A percentile compares a stretch with the other conserved stretches of the same genome.
Conservation (phyloP, 2,888 invertebrate species). For the Cephus spinipes region DNA sequence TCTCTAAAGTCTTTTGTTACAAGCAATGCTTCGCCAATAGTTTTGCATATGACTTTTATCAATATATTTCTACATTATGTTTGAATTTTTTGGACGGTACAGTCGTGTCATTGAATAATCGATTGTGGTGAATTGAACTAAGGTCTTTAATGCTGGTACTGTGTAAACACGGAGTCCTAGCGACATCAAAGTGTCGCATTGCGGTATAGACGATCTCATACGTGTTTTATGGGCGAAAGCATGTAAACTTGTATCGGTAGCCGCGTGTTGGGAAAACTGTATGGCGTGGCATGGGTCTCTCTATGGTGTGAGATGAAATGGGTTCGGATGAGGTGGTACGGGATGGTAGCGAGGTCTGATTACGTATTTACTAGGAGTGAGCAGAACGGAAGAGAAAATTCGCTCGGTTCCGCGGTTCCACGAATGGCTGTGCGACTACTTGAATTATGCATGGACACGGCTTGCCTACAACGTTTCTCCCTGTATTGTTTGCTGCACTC, state of each 20-base stretch:
- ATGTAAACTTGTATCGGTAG: constrained; percentile 52
- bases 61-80: not conserved
- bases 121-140: not conserved
- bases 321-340: constrained; percentile 18
- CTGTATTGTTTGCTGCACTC: constrained; percentile 59
- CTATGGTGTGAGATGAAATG: constrained; percentile 12
- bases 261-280: constrained; percentile 21
- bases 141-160: not conserved
- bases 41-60: not conserved
- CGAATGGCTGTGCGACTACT: constrained; percentile 60
- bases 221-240: constrained; percentile 45
- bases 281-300: constrained; percentile 16
- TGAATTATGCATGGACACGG: constrained; percentile 67
- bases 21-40: not conserved
- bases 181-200: constrained; percentile 45
- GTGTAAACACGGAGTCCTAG: not conserved
- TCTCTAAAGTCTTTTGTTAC: not conserved
- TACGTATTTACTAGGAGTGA: constrained; percentile 64
- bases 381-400: constrained; percentile 63
- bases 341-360: constrained; percentile 62
- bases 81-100: not conserved
- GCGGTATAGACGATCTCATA: constrained; percentile 47
- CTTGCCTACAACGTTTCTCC: constrained; percentile 57
- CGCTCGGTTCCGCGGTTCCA: constrained; percentile 57
- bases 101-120: not conserved